These are phyloP conservation scores for Meriones unguiculatus DNA, from an alignment of 2,113 vertebrate genomes.

Conservation along the genomic window DNA sequence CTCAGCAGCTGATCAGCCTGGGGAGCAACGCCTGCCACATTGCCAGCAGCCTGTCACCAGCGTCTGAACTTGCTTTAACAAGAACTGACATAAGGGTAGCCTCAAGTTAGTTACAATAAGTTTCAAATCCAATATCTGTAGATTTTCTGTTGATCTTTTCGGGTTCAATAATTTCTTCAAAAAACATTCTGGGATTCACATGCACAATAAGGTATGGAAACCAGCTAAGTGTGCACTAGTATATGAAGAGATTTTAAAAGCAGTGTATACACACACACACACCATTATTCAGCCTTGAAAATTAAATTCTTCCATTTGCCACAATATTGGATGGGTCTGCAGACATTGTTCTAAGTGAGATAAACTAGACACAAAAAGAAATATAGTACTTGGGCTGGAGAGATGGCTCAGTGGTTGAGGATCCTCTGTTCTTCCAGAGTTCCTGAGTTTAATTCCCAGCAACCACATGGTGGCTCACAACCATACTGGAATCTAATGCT, in stretches of 20 bases:
- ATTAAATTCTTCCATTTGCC: background rate
- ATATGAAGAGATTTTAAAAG: background rate
- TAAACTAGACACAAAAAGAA: background rate
- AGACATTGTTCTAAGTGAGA: background rate
- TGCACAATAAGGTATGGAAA: background rate
- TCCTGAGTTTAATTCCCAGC: too few species aligned
- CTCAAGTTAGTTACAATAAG: background rate
- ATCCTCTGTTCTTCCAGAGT: too few species aligned
- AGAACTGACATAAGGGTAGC: background rate
- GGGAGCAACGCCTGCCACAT: background rate
- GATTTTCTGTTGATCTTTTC: background rate
- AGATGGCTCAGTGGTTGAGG: too few species aligned
- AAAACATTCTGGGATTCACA: background rate
- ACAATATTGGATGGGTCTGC: background rate
- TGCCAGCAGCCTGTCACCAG: background rate
- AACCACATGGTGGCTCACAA: too few species aligned
- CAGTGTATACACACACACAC: background rate
- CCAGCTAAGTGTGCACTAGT: background rate
- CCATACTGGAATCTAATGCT: too few species aligned
- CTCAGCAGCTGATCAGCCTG: background rate
- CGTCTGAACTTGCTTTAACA: background rate
- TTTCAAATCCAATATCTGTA: conserved; percentile 40
- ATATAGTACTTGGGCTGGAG: too few species aligned
- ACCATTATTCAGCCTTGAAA: background rate
- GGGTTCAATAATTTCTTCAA: conserved; percentile 50